A percentile compares a stretch with the other conserved stretches of the same genome.
These are phyloP conservation scores for Poecilobothrus nobilitatus DNA, from an alignment of 2,888 invertebrate species.

Conservation along the genomic window DNA sequence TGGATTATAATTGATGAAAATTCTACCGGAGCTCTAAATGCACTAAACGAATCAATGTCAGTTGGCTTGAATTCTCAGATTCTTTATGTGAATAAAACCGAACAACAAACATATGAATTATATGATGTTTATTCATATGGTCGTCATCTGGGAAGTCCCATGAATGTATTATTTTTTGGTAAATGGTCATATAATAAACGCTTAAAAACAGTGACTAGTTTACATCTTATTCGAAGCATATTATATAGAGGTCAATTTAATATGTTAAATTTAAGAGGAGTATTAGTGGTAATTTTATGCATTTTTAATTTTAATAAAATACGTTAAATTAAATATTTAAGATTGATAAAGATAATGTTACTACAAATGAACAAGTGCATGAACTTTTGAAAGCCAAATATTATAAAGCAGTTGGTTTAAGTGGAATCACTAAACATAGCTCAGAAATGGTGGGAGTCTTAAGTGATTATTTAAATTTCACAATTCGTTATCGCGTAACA, in stretches of 20 bases:
- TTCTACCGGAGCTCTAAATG: slow-evolving; percentile 21
- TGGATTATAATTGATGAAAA: slow-evolving; percentile 34
- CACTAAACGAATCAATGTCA: slow-evolving; percentile 24
- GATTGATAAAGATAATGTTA: slow-evolving; percentile 37
- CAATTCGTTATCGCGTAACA: slow-evolving; percentile 35
- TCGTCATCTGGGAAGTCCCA: slow-evolving; percentile 29
- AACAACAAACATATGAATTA: slow-evolving; percentile 17
- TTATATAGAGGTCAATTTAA: slow-evolving; percentile 31
- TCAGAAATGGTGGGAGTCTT: slow-evolving; percentile 31
- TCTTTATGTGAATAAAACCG: slow-evolving; percentile 29
- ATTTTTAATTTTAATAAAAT: background rate
- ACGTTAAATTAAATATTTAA: slow-evolving; percentile 21
- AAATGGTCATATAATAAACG: slow-evolving; percentile 17
- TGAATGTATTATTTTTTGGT: slow-evolving; percentile 29
- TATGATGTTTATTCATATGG: slow-evolving; percentile 39
- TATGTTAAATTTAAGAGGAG: slow-evolving; percentile 33
- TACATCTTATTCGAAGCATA: slow-evolving; percentile 32
- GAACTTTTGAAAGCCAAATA: slow-evolving; percentile 27
- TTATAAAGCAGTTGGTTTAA: slow-evolving; percentile 32
- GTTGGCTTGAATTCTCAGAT: slow-evolving; percentile 38
- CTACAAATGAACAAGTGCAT: slow-evolving; percentile 30
- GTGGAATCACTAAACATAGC: slow-evolving; percentile 37
- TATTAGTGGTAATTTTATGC: slow-evolving; percentile 32
- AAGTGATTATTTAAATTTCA: slow-evolving; percentile 35
- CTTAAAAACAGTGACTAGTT: slow-evolving; percentile 21